Evolutionary conservation across 2,797 vertebrate species (phyloP).

Genomic region (Phrynocephalus guinanensis): DNA sequence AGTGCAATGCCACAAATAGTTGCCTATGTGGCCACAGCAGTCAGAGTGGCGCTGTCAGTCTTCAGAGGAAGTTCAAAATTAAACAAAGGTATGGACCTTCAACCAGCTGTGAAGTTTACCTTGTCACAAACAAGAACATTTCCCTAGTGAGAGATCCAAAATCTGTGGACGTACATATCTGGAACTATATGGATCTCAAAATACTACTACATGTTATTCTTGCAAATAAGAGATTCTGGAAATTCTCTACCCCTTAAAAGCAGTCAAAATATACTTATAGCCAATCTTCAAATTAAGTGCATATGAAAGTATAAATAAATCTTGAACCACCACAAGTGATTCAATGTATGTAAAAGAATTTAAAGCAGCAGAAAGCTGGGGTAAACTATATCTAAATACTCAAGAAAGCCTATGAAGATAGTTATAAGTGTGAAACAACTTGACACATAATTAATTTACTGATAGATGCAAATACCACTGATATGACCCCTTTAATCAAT

Average conservation of each 20-base stretch:
- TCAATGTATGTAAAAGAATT: not conserved
- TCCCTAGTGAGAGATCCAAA: not conserved
- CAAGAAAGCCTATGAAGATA: not conserved
- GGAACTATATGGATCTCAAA: not conserved
- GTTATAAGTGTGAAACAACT: not conserved
- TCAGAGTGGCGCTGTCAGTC: not conserved
- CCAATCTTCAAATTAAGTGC: not conserved
- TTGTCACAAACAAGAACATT: not conserved
- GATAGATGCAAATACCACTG: not conserved
- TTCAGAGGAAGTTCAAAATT: not conserved
- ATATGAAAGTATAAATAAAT: not conserved
- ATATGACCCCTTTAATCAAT: not conserved
- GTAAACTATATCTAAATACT: not conserved
- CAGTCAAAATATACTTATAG: not conserved
- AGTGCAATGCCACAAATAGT: not conserved
- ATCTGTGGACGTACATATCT: not conserved
- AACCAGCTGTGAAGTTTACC: not conserved
- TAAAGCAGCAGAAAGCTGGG: not conserved
- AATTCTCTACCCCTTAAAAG: not conserved
- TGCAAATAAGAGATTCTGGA: not conserved
- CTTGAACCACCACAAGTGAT: not conserved
- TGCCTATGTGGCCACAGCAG: not conserved
- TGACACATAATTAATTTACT: too few relatives aligned
- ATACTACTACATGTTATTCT: not conserved
- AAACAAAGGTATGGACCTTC: not conserved